Evolutionary conservation across 92 coral and sea anemone species (phyloP), one percentile per base, ranked within the genome.

Genomic region (Heliopora coerulea): DNA sequence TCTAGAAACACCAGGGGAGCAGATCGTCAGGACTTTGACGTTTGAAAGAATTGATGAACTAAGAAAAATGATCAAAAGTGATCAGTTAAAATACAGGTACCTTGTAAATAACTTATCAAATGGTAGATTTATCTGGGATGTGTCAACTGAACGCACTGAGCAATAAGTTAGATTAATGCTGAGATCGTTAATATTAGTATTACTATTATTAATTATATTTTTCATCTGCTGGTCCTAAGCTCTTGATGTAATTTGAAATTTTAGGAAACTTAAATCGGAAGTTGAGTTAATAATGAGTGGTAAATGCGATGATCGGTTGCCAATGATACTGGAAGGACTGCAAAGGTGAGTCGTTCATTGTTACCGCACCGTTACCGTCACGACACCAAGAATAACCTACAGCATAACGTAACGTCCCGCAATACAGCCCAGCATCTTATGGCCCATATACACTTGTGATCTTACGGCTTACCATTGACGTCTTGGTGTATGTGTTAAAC

Each of bases 1-100:
- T 19, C 8, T 46, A 92, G 97, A 93, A 79, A 90, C 98, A 39
- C 98, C 98, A 48, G 98, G 98, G 12, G 96, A 93, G 29, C 98
- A 88, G 64, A 93, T 92, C 64, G 91, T 90, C 1, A 78, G 95
- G 62, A 90, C 84, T 67, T 63, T 93, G 44, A 93, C 98, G 26
- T 90, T 90, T 83, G 96, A 93, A 49, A 84, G 96, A 41, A 85
- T 93, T 26, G 98, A 93, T 24, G 98, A 93, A 67, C 75, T 93
- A 20, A 90, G 87, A 84, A 93, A 88, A 52, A 74, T 90, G 32
- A 78, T 93, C 64, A 87, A 80, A 61, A 75, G 54, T 69, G 98
- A 93, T 50, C 95, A 88, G 10, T 25, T 83, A 12, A 80, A 84
- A 17, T 86, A 85, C 74, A 92, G 96, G 97, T 92, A 61, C 62